Evolutionary conservation across 2,888 invertebrate species (phyloP).

Genomic region (Chalcis sispes): DNA sequence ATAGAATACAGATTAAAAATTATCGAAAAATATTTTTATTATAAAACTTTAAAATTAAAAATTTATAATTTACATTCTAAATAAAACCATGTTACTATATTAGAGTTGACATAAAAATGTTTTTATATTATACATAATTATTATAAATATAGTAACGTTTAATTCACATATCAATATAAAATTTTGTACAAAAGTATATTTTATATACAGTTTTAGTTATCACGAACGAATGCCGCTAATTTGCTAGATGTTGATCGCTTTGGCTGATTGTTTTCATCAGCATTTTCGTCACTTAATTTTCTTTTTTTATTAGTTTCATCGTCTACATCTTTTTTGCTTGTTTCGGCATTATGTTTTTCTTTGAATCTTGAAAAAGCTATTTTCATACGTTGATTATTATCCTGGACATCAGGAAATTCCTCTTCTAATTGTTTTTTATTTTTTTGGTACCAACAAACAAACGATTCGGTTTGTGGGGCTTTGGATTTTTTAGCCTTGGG

Average conservation of each 20-base stretch:
- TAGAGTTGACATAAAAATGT: too few relatives aligned
- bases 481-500: constrained; percentile 67
- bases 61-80: too few relatives aligned
- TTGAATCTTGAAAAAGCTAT: constrained; percentile 78
- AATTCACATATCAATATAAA: neutral
- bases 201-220: constrained; percentile 3
- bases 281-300: constrained; percentile 39
- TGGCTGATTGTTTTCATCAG: constrained; percentile 58
- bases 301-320: constrained; percentile 46
- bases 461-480: constrained; percentile 76
- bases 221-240: constrained; percentile 64
- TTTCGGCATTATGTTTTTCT: constrained; percentile 64
- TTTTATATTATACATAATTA: too few relatives aligned
- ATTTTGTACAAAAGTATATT: constrained; percentile 14
- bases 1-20: too few relatives aligned
- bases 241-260: constrained; percentile 65
- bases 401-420: constrained; percentile 79
- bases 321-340: neutral
- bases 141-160: too few relatives aligned
- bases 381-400: constrained; percentile 79
- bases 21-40: neutral
- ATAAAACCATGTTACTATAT: too few relatives aligned
- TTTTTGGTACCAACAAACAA: constrained; percentile 80
- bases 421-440: constrained; percentile 79
- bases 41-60: constrained; percentile 7